phyloP scores from a whole-genome alignment of 2,113 vertebrate genomes.

The Salminus brasiliensis region DNA sequence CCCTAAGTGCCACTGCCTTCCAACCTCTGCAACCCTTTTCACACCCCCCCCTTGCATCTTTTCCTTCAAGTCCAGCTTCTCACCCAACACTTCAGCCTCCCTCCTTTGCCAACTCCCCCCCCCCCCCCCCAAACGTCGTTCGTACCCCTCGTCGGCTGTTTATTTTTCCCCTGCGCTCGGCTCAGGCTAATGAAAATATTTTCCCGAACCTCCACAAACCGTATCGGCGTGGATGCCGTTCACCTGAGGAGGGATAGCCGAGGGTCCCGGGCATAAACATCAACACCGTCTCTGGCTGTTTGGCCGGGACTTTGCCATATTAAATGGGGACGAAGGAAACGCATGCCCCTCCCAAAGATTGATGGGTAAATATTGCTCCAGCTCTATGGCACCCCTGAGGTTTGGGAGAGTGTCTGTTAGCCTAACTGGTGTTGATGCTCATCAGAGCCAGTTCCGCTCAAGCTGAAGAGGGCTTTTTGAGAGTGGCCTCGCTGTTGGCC shows the following conservation, averaged over 20 bases:
- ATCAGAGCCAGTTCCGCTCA: constrained; percentile 67
- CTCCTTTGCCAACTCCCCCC: too few relatives aligned
- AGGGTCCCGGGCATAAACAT: constrained; percentile 64
- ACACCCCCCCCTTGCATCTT: constrained; percentile 7
- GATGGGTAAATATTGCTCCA: constrained; percentile 70
- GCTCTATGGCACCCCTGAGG: constrained; percentile 60
- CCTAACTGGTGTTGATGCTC: constrained; percentile 73
- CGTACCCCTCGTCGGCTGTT: constrained; percentile 61
- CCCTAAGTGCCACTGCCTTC: constrained; percentile 61
- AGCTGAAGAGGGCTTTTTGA: constrained; percentile 57
- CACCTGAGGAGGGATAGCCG: constrained; percentile 21
- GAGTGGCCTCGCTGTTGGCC: constrained; percentile 42
- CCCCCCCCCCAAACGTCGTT: constrained; percentile 43
- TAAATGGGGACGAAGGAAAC: constrained; percentile 49
- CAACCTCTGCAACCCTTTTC: constrained; percentile 52
- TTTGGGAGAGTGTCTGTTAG: constrained; percentile 68
- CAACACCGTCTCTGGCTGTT: constrained; percentile 58
- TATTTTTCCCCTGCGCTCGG: constrained; percentile 62
- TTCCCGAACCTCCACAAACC: constrained; percentile 63
- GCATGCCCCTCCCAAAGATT: constrained; percentile 59
- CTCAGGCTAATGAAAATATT: constrained; percentile 72
- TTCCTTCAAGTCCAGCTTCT: constrained; percentile 55
- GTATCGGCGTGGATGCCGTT: constrained; percentile 63
- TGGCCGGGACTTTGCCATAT: constrained; percentile 52
- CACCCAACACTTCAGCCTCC: constrained; percentile 28